These are phyloP conservation scores for Pyrgus malvae DNA, from an alignment of 2,888 invertebrate species.

Conservation along the genomic window DNA sequence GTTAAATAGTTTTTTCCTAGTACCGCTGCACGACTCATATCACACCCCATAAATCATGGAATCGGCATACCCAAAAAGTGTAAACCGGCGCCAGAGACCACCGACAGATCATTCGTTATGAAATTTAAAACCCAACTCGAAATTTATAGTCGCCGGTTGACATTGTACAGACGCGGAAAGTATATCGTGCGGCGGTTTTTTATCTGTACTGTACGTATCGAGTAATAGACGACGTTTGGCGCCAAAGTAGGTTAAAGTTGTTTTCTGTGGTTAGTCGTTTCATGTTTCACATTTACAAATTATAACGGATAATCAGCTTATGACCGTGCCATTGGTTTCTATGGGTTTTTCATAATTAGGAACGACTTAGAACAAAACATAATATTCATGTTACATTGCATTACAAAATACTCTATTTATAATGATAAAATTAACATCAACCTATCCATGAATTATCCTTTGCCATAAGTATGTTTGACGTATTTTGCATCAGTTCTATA, in stretches of 20 bases:
- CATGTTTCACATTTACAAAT: too few species aligned
- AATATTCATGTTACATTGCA: too few species aligned
- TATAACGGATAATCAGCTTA: too few species aligned
- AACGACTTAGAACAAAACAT: too few species aligned
- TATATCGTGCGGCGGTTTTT: conserved; percentile 5
- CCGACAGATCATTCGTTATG: conserved; percentile 12
- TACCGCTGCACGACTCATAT: neutral
- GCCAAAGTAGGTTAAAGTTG: neutral
- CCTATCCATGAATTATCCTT: too few species aligned
- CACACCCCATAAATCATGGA: conserved; percentile 11
- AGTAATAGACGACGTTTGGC: neutral
- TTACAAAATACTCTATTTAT: too few species aligned
- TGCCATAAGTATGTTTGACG: too few species aligned
- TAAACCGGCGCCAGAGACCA: neutral
- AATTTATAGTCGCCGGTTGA: conserved; percentile 16
- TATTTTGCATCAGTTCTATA: too few species aligned
- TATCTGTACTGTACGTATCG: neutral
- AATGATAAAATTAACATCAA: too few species aligned
- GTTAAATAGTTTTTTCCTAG: neutral
- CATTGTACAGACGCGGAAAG: conserved; percentile 18
- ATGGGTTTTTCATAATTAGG: too few species aligned
- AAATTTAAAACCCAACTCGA: conserved; percentile 20
- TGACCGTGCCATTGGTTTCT: too few species aligned
- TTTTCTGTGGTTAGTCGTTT: neutral
- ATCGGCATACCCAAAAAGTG: conserved; percentile 7